Evolutionary conservation across 2,113 vertebrate genomes (phyloP), one percentile per base, ranked within the genome.

Genomic region (Petrocephalus zakoni): DNA sequence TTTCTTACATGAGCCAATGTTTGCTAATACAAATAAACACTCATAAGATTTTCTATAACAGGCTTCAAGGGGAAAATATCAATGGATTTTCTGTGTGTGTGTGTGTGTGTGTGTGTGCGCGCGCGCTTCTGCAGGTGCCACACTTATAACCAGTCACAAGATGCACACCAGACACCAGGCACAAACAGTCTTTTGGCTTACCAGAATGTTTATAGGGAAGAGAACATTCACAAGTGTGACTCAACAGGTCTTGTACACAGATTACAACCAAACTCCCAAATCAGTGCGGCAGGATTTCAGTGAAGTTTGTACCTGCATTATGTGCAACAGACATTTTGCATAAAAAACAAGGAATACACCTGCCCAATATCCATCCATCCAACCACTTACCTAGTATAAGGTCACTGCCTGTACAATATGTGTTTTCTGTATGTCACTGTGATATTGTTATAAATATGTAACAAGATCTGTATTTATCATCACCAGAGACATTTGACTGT

Each of bases 111-210:
- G 64, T 29, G 61, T 29, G 7, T 68, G 61, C 10, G 25, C 61
- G 10, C 46, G 78, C 19, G 42, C 19, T 61, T 64, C 9, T 64
- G 42, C 46, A 83, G 46, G 87, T 49, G 58, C 58, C 56, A 72
- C 58, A 72, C 87, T 21, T n/a, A n/a, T 49, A 15, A 21, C 56
- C 37, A 68, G 58, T 87, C 87, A 87, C 87, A 87, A 87, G 87
- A 85, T 58, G 89, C 91, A 90, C 88, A 88, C 84, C 64, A 29
- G 83, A 87, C 87, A 85, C 87, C 61, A 11, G 29, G 29, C n/a
- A 87, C 61, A 68, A 49, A 87, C 58, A 87, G 49, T 22, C 84
- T 85, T 85, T 37, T 29, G 84, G 84, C 84, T 85, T 55, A 85
- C 42, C 29, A 29, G 22, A 52, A 49, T 85, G 84, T 85, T 53